A percentile compares a stretch with the other conserved stretches of the same genome.
These are phyloP conservation scores for Liopterus haemorrhoidalis DNA, from an alignment of 2,888 invertebrate species.

Conservation along the genomic window DNA sequence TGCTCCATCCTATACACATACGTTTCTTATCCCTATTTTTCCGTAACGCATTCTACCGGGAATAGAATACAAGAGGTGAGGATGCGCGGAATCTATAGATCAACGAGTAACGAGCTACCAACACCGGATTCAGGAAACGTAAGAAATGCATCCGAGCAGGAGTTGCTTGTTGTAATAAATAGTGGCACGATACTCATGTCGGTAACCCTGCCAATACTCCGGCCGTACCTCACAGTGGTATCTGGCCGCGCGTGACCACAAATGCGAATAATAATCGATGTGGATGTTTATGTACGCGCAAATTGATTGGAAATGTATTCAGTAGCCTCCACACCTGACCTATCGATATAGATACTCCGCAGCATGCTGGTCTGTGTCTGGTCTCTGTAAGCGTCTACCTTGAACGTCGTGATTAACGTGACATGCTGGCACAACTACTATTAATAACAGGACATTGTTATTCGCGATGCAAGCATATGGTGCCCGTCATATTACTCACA, in stretches of 20 bases:
- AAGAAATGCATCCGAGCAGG: background rate
- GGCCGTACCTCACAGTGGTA: background rate
- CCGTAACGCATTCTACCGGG: background rate
- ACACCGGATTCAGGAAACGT: slow-evolving; percentile 1
- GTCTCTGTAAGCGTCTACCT: background rate
- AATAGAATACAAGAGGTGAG: slow-evolving; percentile 1
- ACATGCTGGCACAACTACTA: slow-evolving; percentile 8
- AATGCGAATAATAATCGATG: slow-evolving; percentile 15
- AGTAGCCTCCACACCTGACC: background rate
- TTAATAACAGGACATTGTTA: slow-evolving; percentile 8
- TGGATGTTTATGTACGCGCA: slow-evolving; percentile 15
- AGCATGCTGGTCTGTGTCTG: background rate
- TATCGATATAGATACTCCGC: background rate
- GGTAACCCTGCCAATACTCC: background rate
- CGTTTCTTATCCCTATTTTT: slow-evolving; percentile 3
- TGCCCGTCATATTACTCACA: slow-evolving; percentile 14
- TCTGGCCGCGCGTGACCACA: background rate
- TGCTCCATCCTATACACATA: background rate
- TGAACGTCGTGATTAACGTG: slow-evolving; percentile 8
- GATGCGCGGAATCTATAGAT: background rate
- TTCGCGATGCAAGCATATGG: too few relatives aligned
- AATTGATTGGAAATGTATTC: slow-evolving; percentile 12
- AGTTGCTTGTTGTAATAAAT: background rate
- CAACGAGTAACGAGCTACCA: background rate
- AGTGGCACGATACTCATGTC: background rate